Percentiles rank a stretch among this genome's conserved stretches.
These are phyloP conservation scores for Asobara japonica DNA, from an alignment of 1,140 invertebrate species.

Conservation along the genomic window DNA sequence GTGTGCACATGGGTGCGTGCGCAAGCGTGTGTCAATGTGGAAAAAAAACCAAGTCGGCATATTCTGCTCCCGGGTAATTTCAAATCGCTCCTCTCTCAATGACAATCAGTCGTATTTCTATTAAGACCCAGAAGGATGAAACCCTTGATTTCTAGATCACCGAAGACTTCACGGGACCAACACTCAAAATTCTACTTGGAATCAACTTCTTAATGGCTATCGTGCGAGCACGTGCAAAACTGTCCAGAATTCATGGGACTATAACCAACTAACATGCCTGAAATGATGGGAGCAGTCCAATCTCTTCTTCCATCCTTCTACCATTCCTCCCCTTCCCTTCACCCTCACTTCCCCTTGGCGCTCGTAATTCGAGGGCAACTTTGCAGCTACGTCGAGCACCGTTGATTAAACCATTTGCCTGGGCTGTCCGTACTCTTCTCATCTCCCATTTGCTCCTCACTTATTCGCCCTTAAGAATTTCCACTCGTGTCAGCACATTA, in stretches of 20 bases:
- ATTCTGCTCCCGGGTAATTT: no score
- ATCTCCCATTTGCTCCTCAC: background rate
- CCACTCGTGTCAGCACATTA: background rate
- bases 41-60: no score
- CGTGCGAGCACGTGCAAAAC: background rate
- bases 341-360: no score
- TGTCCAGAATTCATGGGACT: background rate
- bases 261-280: slow-evolving; percentile 3
- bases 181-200: no score
- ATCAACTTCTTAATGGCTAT: background rate
- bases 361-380: slow-evolving; percentile 13
- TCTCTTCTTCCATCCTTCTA: background rate
- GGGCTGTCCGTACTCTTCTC: background rate
- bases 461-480: background rate
- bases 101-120: no score
- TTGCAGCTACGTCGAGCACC: background rate
- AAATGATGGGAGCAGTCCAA: background rate
- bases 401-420: slow-evolving; percentile 10
- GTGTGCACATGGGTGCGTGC: no score
- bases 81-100: no score
- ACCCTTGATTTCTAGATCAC: no score
- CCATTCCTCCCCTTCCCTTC: background rate
- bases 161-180: no score
- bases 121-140: no score
- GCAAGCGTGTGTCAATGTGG: no score